Conservation (phyloP, 2,113 vertebrate genomes). For the Scophthalmus maximus region DNA sequence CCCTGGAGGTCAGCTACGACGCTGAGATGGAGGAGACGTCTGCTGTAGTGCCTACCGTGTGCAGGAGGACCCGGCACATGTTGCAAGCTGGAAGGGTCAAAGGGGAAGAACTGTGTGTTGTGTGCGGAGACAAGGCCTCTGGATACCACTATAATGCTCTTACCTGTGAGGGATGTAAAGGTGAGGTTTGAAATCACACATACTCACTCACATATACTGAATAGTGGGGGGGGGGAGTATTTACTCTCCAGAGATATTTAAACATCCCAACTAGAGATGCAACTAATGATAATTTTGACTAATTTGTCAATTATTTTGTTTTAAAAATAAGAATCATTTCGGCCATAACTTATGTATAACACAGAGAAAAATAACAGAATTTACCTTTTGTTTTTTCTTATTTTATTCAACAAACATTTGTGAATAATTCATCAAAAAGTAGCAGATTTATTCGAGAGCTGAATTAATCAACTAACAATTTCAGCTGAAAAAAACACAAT, state of each 20-base stretch:
- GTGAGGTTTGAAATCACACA: slow-evolving; percentile 77
- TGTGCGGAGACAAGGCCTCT: slow-evolving; percentile 97
- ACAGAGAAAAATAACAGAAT: too few relatives aligned
- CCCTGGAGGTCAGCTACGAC: slow-evolving; percentile 86
- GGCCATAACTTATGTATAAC: too few relatives aligned
- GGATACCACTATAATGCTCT: slow-evolving; percentile 99
- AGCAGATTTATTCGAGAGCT: too few relatives aligned
- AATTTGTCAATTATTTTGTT: not conserved
- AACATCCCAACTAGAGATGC: not conserved
- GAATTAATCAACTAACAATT: too few relatives aligned
- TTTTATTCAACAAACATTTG: too few relatives aligned
- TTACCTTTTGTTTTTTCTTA: too few relatives aligned
- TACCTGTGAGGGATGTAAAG: slow-evolving; percentile 99
- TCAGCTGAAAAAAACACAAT: too few relatives aligned
- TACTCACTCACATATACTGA: too few relatives aligned
- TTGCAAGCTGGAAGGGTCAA: slow-evolving; percentile 86
- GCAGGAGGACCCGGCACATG: slow-evolving; percentile 87
- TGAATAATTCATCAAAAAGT: too few relatives aligned
- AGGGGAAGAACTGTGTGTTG: slow-evolving; percentile 96
- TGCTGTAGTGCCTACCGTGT: slow-evolving; percentile 74
- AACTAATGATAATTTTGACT: not conserved
- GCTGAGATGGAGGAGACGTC: slow-evolving; percentile 84
- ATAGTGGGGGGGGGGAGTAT: too few relatives aligned
- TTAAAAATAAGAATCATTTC: not conserved
- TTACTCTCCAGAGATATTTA: too few relatives aligned